A percentile compares a stretch with the other conserved stretches of the same genome.
These are phyloP conservation scores for Petrolisthes manimaculis DNA, from an alignment of 2,888 invertebrate species.

Conservation along the genomic window DNA sequence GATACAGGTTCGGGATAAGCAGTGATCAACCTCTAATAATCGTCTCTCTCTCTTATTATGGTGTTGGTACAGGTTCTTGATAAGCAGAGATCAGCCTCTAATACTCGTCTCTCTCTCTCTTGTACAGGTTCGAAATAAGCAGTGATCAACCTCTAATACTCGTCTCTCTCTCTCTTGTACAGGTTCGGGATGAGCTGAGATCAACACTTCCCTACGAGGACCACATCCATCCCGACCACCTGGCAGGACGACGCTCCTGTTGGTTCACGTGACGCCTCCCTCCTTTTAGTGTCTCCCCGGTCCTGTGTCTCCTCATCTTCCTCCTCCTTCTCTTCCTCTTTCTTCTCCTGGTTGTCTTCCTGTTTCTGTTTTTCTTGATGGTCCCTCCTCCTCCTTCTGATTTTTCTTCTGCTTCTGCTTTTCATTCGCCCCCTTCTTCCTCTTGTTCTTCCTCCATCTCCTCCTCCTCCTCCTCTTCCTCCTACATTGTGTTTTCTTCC, in stretches of 20 bases:
- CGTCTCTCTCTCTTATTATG: neutral
- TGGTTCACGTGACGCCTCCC: constrained; percentile 65
- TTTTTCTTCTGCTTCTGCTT: neutral
- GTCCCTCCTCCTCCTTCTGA: neutral
- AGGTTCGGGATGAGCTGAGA: constrained; percentile 61
- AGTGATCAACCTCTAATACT: constrained; percentile 1
- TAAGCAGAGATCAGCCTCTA: neutral
- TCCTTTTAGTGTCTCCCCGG: constrained; percentile 30
- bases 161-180: neutral
- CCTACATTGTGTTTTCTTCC: neutral
- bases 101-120: constrained; percentile 3
- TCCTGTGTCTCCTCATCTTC: constrained; percentile 29
- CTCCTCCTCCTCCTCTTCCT: neutral
- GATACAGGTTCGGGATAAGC: too few species aligned
- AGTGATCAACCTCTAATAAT: neutral
- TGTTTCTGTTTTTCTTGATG: neutral
- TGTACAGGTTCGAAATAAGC: neutral
- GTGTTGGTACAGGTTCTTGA: neutral
- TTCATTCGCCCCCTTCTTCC: neutral
- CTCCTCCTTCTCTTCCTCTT: constrained; percentile 27
- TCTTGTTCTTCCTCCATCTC: neutral
- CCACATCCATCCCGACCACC: constrained; percentile 65
- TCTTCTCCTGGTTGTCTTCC: constrained; percentile 3
- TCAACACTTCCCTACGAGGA: constrained; percentile 64
- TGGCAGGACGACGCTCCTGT: constrained; percentile 60